A percentile compares a stretch with the other conserved stretches of the same genome.
Conservation (phyloP, 2,113 vertebrate genomes). For the human (Homo sapiens) region DNA sequence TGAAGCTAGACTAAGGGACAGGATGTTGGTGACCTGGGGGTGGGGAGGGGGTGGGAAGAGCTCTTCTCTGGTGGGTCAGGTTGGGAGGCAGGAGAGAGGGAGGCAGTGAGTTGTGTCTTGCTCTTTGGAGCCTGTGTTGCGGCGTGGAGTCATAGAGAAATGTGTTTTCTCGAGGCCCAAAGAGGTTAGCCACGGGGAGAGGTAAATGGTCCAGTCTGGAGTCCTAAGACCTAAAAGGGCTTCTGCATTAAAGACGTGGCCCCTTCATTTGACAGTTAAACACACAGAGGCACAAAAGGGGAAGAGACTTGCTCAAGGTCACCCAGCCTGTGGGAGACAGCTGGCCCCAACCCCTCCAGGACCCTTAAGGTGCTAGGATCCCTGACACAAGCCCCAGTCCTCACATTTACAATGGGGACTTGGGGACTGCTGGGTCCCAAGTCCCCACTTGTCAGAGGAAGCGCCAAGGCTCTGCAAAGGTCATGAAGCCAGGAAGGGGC, state of each 20-base stretch:
- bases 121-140: background rate
- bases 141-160: background rate
- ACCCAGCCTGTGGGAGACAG: background rate
- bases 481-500: background rate
- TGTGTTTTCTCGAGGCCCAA: background rate
- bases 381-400: background rate
- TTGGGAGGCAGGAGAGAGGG: background rate
- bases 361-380: background rate
- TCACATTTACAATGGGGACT: background rate
- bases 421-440: no score
- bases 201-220: background rate
- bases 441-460: background rate
- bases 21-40: background rate
- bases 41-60: background rate
- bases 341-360: background rate
- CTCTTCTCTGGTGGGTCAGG: background rate
- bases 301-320: constrained; percentile 68
- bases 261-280: background rate
- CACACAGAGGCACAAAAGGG: background rate
- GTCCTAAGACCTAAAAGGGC: background rate
- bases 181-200: background rate
- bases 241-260: background rate
- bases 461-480: background rate
- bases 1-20: background rate
- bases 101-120: background rate